Percentiles rank a stretch among this genome's conserved stretches.
Evolutionary conservation across 2,113 vertebrate genomes (phyloP).

Genomic region (Oryzias melastigma): DNA sequence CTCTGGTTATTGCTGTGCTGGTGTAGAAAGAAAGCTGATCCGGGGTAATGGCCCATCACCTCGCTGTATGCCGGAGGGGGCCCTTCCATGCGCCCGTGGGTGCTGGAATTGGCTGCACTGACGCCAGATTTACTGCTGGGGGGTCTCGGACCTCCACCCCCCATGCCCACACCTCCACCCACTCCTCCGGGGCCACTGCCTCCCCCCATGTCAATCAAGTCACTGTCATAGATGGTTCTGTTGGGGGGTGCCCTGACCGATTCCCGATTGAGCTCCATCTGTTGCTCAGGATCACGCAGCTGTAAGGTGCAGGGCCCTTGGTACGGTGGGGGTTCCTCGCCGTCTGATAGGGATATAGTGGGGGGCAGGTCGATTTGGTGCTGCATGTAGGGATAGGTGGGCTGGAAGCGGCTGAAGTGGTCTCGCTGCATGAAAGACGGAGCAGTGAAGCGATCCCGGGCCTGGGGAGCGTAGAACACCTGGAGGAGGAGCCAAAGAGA

Average conservation of each 20-base stretch:
- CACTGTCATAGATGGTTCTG: slow-evolving; percentile 97
- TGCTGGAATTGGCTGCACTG: slow-evolving; percentile 89
- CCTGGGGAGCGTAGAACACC: slow-evolving; percentile 89
- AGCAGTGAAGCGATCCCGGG: slow-evolving; percentile 86
- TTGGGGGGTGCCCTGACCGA: slow-evolving; percentile 96
- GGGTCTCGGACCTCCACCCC: slow-evolving; percentile 86
- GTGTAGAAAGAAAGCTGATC: slow-evolving; percentile 90
- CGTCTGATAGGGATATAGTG: slow-evolving; percentile 94
- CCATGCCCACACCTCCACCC: slow-evolving; percentile 32
- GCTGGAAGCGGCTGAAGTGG: slow-evolving; percentile 95
- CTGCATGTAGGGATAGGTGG: slow-evolving; percentile 94
- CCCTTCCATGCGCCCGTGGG: slow-evolving; percentile 88
- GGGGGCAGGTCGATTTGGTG: slow-evolving; percentile 97
- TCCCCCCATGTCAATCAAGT: slow-evolving; percentile 90
- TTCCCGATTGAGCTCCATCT: slow-evolving; percentile 96
- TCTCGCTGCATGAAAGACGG: slow-evolving; percentile 93
- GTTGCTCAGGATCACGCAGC: slow-evolving; percentile 94
- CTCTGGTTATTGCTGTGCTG: slow-evolving; percentile 87
- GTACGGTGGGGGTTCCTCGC: slow-evolving; percentile 94
- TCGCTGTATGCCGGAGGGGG: slow-evolving; percentile 96
- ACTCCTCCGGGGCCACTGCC: slow-evolving; percentile 57
- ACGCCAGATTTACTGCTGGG: slow-evolving; percentile 97
- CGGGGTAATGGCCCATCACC: slow-evolving; percentile 91
- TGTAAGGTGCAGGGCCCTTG: slow-evolving; percentile 94
- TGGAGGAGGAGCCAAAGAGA: slow-evolving; percentile 48